Conservation (phyloP, 2,113 vertebrate species). For the Zosterops borbonicus region DNA sequence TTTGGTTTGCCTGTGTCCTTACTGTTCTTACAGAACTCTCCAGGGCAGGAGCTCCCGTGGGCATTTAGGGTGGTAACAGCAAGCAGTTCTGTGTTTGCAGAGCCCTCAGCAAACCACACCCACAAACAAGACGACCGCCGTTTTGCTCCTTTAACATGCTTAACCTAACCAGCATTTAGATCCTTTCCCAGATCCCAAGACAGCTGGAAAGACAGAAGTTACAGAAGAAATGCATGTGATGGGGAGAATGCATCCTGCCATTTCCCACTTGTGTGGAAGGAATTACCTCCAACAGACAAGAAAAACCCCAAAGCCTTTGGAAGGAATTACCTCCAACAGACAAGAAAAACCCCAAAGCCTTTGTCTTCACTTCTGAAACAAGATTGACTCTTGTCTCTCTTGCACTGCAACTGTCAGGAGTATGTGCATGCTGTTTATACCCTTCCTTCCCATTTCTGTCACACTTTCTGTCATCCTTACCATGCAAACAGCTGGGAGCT, state of each 20-base stretch:
- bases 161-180: background rate
- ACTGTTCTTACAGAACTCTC: background rate
- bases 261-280: background rate
- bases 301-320: background rate
- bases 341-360: background rate
- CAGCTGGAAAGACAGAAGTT: background rate
- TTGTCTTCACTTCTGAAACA: background rate
- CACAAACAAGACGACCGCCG: background rate
- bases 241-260: background rate
- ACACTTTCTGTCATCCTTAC: background rate
- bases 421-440: background rate
- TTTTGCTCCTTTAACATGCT: background rate
- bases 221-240: background rate
- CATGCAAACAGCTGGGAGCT: background rate
- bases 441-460: background rate
- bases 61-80: background rate
- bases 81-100: background rate
- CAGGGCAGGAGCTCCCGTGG: fast-evolving
- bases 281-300: background rate
- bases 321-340: background rate
- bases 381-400: background rate
- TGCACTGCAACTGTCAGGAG: background rate
- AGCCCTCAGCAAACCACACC: background rate
- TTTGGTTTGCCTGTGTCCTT: background rate
- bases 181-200: background rate